Evolutionary conservation across 2,113 vertebrate genomes (phyloP).

Genomic region (Chrysochloris asiatica): DNA sequence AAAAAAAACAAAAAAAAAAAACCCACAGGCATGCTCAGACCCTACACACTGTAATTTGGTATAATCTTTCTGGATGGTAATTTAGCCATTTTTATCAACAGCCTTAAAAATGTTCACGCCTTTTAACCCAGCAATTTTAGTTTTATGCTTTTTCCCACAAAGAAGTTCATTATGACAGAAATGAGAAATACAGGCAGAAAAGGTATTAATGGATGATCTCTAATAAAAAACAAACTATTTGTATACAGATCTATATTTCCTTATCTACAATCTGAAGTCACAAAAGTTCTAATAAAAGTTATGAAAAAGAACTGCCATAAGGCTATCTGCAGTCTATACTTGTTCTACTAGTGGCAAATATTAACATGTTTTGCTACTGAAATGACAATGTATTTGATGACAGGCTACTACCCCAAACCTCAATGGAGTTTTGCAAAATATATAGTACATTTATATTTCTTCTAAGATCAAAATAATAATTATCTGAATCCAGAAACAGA

Average conservation of each 20-base stretch:
- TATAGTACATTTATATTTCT: not conserved
- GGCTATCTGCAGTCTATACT: not conserved
- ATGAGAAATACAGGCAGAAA: not conserved
- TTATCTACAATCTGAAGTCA: constrained; percentile 25
- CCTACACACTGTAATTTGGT: not conserved
- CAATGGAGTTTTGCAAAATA: not conserved
- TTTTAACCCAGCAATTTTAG: not conserved
- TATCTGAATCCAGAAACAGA: not conserved
- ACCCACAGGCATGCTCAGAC: not conserved
- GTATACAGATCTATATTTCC: not conserved
- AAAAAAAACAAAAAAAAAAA: not conserved
- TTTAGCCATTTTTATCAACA: constrained; percentile 19
- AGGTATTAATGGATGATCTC: not conserved
- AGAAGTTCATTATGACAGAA: not conserved
- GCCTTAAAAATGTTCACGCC: not conserved
- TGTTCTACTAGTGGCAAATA: not conserved
- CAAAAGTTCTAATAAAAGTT: constrained; percentile 42
- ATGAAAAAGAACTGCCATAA: not conserved
- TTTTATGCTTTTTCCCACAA: not conserved
- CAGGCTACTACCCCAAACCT: not conserved
- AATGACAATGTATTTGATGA: not conserved
- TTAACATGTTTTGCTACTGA: not conserved
- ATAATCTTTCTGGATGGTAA: not conserved
- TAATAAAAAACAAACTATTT: constrained; percentile 43
- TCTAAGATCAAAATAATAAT: too few species aligned